phyloP scores from a whole-genome alignment of 2,113 vertebrate genomes.

The Eretmochelys imbricata region DNA sequence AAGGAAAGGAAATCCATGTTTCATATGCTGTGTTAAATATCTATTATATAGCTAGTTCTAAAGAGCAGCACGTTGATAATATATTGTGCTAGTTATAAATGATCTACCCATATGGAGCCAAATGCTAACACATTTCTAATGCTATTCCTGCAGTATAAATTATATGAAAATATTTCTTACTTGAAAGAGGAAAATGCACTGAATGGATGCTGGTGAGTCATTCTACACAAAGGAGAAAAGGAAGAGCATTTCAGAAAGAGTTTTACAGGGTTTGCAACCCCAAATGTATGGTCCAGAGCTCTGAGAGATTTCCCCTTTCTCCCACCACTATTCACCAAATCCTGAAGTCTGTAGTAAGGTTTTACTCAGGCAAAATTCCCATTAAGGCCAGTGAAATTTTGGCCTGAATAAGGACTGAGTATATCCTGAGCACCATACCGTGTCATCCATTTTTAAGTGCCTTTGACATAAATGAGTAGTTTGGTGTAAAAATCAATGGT shows the following conservation, averaged over 20 bases:
- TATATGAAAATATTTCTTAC: slow-evolving; percentile 74
- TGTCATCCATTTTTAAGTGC: fast-evolving
- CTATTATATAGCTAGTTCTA: slow-evolving; percentile 80
- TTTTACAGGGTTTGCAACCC: neutral
- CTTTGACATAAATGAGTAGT: neutral
- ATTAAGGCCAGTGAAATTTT: fast-evolving
- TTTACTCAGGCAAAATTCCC: neutral
- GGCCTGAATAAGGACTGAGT: neutral
- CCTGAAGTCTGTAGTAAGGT: fast-evolving
- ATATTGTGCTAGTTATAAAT: slow-evolving; percentile 82
- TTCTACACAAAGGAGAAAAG: slow-evolving; percentile 57
- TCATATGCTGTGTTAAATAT: slow-evolving; percentile 79
- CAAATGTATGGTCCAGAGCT: neutral
- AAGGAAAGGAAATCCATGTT: slow-evolving; percentile 78
- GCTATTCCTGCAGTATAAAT: slow-evolving; percentile 78
- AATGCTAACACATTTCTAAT: slow-evolving; percentile 77
- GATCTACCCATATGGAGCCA: slow-evolving; percentile 82
- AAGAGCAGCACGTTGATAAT: slow-evolving; percentile 82
- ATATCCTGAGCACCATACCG: fast-evolving
- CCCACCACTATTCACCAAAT: fast-evolving
- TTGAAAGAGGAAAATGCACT: slow-evolving; percentile 51
- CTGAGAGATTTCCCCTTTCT: neutral
- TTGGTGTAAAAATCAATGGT: neutral
- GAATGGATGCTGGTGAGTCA: neutral
- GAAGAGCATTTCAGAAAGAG: neutral